phyloP scores from a whole-genome alignment of 2,888 invertebrate genomes.

The Agrypnus murinus region DNA sequence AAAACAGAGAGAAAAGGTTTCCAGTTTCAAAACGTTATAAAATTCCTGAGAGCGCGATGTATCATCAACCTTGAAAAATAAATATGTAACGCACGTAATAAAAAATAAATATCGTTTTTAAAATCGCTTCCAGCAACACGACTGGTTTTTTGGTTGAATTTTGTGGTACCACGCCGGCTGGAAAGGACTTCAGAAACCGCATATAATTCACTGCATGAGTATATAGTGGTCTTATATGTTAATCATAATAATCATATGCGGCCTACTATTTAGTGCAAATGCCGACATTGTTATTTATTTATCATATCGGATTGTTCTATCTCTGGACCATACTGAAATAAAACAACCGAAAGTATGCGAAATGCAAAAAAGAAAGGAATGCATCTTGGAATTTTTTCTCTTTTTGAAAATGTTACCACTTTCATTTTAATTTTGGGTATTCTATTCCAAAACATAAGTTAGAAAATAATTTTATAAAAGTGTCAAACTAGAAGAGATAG shows the following conservation, averaged over 20 bases:
- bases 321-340: background rate
- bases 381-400: too few species aligned
- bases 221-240: constrained; percentile 37
- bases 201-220: constrained; percentile 35
- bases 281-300: constrained; percentile 51
- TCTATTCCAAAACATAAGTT: too few species aligned
- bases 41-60: constrained; percentile 13
- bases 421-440: too few species aligned
- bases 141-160: constrained; percentile 24
- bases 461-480: too few species aligned
- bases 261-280: constrained; percentile 50
- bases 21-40: constrained; percentile 11
- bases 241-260: constrained; percentile 44
- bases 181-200: constrained; percentile 30
- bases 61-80: constrained; percentile 25
- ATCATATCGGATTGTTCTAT: constrained; percentile 5
- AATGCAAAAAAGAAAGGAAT: too few species aligned
- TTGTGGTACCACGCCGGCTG: constrained; percentile 44
- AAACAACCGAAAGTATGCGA: background rate
- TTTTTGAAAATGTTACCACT: too few species aligned
- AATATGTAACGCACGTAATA: constrained; percentile 29
- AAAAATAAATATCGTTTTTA: constrained; percentile 25
- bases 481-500: too few species aligned
- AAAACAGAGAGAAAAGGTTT: background rate
- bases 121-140: constrained; percentile 37